Evolutionary conservation across 2,888 invertebrate species (phyloP).

Genomic region (Ashinkailepas kermadecensis): DNA sequence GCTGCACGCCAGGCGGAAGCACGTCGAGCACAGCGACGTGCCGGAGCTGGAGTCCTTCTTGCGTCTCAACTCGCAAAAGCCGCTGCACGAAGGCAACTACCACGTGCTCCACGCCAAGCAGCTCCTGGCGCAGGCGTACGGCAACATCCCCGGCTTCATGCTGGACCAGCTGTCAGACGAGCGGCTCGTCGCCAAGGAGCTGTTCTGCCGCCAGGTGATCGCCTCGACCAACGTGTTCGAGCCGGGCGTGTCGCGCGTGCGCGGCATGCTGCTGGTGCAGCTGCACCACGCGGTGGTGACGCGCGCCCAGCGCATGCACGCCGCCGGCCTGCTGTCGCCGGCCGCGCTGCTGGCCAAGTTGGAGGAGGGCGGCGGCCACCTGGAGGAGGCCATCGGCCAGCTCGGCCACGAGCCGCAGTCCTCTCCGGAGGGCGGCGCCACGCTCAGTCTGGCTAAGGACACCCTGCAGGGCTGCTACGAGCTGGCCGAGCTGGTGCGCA

Average conservation of each 20-base stretch:
- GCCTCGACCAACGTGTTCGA: background rate
- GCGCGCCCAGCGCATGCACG: background rate
- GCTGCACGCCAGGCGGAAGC: background rate
- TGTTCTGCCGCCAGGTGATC: slow-evolving; percentile 12
- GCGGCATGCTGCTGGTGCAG: slow-evolving; percentile 4
- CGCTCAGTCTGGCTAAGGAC: background rate
- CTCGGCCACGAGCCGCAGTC: slow-evolving; percentile 6
- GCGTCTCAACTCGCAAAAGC: background rate
- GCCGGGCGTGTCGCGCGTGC: slow-evolving; percentile 19
- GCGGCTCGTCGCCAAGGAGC: background rate
- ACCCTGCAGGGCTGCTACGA: slow-evolving; percentile 12
- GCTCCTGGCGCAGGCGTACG: background rate
- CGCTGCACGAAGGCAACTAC: slow-evolving; percentile 8
- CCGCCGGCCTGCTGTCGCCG: background rate
- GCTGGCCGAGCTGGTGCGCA: slow-evolving; percentile 6
- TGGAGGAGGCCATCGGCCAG: background rate
- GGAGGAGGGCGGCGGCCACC: background rate
- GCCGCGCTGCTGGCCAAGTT: background rate
- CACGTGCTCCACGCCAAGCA: background rate
- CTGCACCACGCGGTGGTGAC: slow-evolving; percentile 21
- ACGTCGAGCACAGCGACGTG: background rate
- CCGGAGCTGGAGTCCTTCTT: background rate
- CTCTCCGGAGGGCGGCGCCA: slow-evolving; percentile 3
- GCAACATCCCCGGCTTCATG: background rate
- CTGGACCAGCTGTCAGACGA: background rate